phyloP scores from a whole-genome alignment of 2,113 vertebrate species.

The Gnathonemus echidnorhynchus region DNA sequence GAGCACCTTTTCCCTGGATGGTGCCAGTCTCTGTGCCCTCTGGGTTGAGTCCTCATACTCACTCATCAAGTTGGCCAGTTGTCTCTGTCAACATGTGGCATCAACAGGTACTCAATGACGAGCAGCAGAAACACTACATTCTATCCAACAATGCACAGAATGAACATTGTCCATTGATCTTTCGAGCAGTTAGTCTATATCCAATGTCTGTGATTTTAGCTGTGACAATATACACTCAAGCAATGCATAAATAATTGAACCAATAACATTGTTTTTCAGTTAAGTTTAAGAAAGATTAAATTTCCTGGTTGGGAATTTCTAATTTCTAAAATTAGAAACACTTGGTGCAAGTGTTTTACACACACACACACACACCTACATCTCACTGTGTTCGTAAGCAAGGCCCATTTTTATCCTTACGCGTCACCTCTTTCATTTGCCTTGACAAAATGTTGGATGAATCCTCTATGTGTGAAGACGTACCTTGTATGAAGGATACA shows the following conservation, averaged over 20 bases:
- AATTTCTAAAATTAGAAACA: not conserved
- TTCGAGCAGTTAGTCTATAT: not conserved
- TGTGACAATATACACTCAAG: not conserved
- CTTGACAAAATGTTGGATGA: not conserved
- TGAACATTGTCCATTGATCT: not conserved
- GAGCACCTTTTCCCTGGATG: conserved; percentile 52
- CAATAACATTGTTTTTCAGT: not conserved
- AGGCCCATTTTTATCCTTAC: not conserved
- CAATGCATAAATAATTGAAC: not conserved
- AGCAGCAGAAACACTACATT: not conserved
- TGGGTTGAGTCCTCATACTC: conserved; percentile 58
- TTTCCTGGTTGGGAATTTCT: not conserved
- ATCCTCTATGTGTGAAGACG: not conserved
- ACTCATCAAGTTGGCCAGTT: conserved; percentile 48
- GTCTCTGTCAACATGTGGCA: conserved; percentile 42
- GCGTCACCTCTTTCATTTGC: not conserved
- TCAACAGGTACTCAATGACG: not conserved
- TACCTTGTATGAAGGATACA: conserved; percentile 66
- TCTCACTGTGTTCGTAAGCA: not conserved
- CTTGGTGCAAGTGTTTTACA: not conserved
- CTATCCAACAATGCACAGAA: not conserved
- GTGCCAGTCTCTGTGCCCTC: conserved; percentile 58
- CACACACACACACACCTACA: not conserved
- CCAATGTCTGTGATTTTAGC: not conserved
- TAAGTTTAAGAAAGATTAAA: not conserved